Conservation (phyloP, 1,140 invertebrate species). For the Apis mellifera region DNA sequence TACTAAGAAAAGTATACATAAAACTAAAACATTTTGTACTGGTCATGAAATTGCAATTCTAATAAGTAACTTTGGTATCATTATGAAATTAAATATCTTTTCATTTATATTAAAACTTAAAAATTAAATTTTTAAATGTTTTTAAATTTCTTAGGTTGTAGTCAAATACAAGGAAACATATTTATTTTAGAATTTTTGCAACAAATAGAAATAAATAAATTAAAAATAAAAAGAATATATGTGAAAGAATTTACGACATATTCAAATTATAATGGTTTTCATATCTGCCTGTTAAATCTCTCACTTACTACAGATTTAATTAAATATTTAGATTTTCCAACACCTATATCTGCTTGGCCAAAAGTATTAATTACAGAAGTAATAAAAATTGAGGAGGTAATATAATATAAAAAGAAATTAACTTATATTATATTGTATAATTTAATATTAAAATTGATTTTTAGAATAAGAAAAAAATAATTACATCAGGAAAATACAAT, state of each 20-base stretch:
- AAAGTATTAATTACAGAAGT: constrained; percentile 49
- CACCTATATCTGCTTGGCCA: constrained; percentile 77
- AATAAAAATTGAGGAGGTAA: constrained; percentile 38
- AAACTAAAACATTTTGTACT: constrained; percentile 33
- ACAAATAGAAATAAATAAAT: constrained; percentile 72
- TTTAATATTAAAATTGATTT: constrained; percentile 14
- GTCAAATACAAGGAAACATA: constrained; percentile 84
- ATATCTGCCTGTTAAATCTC: constrained; percentile 84
- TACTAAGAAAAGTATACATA: constrained; percentile 19
- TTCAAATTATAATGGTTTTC: constrained; percentile 83
- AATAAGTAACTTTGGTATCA: constrained; percentile 65
- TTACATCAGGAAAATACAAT: neutral
- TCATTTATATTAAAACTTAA: neutral
- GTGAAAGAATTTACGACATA: constrained; percentile 83
- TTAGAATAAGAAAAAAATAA: constrained; percentile 2
- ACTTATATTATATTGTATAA: neutral
- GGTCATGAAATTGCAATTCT: constrained; percentile 61
- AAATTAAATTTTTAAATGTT: neutral
- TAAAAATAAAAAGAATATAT: constrained; percentile 82
- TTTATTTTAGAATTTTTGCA: constrained; percentile 83
- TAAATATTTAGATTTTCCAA: constrained; percentile 79
- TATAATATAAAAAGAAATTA: neutral
- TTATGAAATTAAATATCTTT: neutral
- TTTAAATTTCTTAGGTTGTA: constrained; percentile 80
- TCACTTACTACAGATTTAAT: constrained; percentile 66